Base-by-base conservation (phyloP, 2,888 invertebrate species). In the Acholoe squamosa region DNA sequence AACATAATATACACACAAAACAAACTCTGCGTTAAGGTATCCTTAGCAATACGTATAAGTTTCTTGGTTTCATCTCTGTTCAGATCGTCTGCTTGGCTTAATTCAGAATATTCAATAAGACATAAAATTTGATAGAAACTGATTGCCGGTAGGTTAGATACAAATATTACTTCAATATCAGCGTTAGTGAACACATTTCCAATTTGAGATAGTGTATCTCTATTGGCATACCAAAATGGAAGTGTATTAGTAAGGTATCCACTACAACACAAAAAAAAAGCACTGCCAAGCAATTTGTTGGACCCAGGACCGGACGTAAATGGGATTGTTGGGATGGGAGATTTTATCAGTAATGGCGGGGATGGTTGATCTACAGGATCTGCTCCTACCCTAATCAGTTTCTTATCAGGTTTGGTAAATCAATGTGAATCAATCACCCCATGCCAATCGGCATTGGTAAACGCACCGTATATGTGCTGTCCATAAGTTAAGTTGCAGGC, bases 371-470 rank as follows among this genome's bases (percentile, higher is more conserved):
- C 22, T 61, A 61, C 61, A 61, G 22, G 19, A 61, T 43, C 43
- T 61, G 61, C 61, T 61, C n/a, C 61, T 61, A 19, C 61, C 19
- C 61, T 61, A n/a, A 61, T n/a, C 61, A 61, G n/a, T 61, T 61
- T n/a, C 61, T 61, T 61, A n/a, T 61, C 14, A n/a, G 61, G n/a
- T 61, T 3, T 7, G 19, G 22, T 61, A 61, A 61, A n/a, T 61
- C 61, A 61, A 12, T 61, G 43, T 43, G 61, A 61, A n/a, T 61
- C 61, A 61, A 61, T 61, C 61, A 3, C 14, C 61, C n/a, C 3
- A 19, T 7, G 61, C 7, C 61, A 61, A 61, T n/a, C 61, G n/a
- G 7, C n/a, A 61, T 61, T 61, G 61, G 61, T 61, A 61, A n/a
- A 61, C 19, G 61, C n/a, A 12, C n/a, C 3, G 61, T 61, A 61